Conservation (phyloP, 30 jellyfish, hydroid and myxozoan species). For the Cassiopea xamachana region DNA sequence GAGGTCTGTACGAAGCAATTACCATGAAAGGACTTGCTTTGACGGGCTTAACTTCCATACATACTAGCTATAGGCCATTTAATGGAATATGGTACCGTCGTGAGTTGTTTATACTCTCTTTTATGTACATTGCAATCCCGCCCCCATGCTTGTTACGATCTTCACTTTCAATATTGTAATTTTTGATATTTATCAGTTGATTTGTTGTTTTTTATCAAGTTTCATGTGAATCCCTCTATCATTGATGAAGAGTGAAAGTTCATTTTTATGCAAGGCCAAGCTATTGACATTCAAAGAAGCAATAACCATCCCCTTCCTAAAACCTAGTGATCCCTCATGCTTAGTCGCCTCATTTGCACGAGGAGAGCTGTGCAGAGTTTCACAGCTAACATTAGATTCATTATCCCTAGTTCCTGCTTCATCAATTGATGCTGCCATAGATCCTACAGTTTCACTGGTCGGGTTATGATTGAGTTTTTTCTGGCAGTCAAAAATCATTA, state of each 20-base stretch:
- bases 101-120: slow-evolving; percentile 51
- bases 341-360: slow-evolving; percentile 57
- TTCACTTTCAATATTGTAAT: slow-evolving; percentile 28
- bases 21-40: slow-evolving; percentile 50
- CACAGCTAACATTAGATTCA: slow-evolving; percentile 56
- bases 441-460: slow-evolving; percentile 35
- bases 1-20: slow-evolving; percentile 37
- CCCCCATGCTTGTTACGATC: slow-evolving; percentile 64
- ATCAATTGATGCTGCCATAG: slow-evolving; percentile 41
- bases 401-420: slow-evolving; percentile 43
- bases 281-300: slow-evolving; percentile 61
- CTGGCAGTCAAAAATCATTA: slow-evolving; percentile 39
- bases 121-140: slow-evolving; percentile 65
- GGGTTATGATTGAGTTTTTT: slow-evolving; percentile 36
- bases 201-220: slow-evolving; percentile 38
- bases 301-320: slow-evolving; percentile 47
- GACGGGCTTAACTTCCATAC: slow-evolving; percentile 34
- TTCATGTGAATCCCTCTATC: slow-evolving; percentile 56
- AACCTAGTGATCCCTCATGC: slow-evolving; percentile 61
- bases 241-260: slow-evolving; percentile 27
- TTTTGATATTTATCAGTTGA: slow-evolving; percentile 30
- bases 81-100: slow-evolving; percentile 39
- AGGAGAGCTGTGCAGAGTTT: slow-evolving; percentile 57
- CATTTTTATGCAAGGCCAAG: slow-evolving; percentile 44
- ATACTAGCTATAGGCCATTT: slow-evolving; percentile 36